Evolutionary conservation across 1,140 invertebrate genomes (phyloP), one percentile per base, ranked within the genome.

Genomic region (Notospermus geniculatus): DNA sequence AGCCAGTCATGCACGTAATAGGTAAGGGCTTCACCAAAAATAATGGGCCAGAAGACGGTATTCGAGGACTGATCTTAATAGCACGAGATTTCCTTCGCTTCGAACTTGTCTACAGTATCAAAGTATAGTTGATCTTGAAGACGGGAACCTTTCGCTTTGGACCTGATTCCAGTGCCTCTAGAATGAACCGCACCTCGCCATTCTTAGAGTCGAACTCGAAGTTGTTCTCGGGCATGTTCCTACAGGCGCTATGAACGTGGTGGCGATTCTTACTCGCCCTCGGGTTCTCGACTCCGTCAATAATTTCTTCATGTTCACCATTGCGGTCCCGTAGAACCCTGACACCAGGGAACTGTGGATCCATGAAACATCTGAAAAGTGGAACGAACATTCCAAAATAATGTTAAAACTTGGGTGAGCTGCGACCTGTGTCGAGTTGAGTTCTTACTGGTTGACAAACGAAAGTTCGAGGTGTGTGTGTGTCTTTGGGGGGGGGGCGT

Each of bases 101-200:
- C n/a, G n/a, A n/a, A n/a, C n/a, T n/a, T n/a, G n/a, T n/a, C n/a
- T 36, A 36, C 32, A 36, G 32, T 7, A 36, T 36, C 32, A 36
- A 36, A 36, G 32, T 36, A n/a, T 50, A 50, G n/a, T 50, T 50
- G n/a, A 50, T 50, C 25, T 50, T 50, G 46, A 50, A 50, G 9
- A 27, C n/a, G 19, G n/a, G 46, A 9, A 50, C n/a, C 19, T 19
- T 23, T 5, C 19, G 5, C 19, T 9, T 4, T n/a, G n/a, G 4
- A 9, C 9, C n/a, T 27, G 19, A 9, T 50, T 50, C 25, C n/a
- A 50, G 9, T 7, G 46, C 46, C 25, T 50, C 46, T 7, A 50
- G 46, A 23, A 50, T 23, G 19, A 50, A 27, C n/a, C 25, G n/a
- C 5, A 50, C 46, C 25, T 50, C 5, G n/a, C 46, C 46, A 27